Evolutionary conservation across 2,888 invertebrate genomes (phyloP).

Genomic region (Suillia variegata): DNA sequence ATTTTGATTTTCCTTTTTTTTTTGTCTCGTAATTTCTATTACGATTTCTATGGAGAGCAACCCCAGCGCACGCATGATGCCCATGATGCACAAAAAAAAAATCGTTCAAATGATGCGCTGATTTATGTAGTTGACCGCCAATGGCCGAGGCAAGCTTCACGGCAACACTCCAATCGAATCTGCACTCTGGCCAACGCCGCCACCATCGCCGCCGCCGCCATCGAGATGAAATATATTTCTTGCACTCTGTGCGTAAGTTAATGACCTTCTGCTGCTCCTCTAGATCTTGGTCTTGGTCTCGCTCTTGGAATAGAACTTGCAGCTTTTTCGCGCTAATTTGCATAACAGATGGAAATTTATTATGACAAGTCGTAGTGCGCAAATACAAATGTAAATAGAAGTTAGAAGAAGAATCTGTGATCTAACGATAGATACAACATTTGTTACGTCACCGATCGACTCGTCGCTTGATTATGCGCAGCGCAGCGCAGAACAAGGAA

Average conservation of each 20-base stretch:
- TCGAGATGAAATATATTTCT: background rate
- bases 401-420: background rate
- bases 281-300: background rate
- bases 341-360: slow-evolving; percentile 4
- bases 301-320: background rate
- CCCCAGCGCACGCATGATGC: background rate
- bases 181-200: background rate
- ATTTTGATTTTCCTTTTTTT: background rate
- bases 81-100: background rate
- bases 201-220: background rate
- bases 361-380: background rate
- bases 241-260: background rate
- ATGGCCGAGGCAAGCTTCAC: too few species aligned
- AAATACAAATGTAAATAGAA: background rate
- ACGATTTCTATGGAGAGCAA: background rate
- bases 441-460: slow-evolving; percentile 1
- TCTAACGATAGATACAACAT: too few species aligned
- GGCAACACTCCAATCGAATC: background rate
- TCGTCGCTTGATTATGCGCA: background rate
- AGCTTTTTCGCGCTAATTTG: background rate
- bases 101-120: background rate
- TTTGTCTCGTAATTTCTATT: background rate
- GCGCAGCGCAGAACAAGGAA: too few species aligned
- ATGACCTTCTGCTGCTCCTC: background rate
- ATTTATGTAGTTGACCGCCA: slow-evolving; percentile 5